Conservation (phyloP, 2,113 vertebrate genomes). For the Phocoena sinus region DNA sequence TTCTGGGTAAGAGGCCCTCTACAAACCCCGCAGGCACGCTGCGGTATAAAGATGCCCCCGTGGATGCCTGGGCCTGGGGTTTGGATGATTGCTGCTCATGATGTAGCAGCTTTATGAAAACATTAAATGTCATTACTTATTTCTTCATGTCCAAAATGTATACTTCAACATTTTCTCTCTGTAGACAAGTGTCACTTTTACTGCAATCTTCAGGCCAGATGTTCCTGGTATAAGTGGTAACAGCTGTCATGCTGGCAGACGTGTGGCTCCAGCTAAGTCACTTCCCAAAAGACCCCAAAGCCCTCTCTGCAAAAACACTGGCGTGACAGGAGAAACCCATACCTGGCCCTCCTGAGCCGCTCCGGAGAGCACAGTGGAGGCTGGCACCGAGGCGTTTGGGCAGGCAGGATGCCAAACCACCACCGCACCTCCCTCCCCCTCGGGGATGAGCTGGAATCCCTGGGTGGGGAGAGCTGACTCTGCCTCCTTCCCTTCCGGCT, state of each 20-base stretch:
- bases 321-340: conserved; percentile 52
- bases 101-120: conserved; percentile 68
- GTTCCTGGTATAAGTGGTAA: conserved; percentile 73
- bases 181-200: conserved; percentile 76
- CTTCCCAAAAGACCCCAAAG: conserved; percentile 50
- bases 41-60: neutral
- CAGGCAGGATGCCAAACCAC: neutral
- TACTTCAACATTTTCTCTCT: conserved; percentile 68
- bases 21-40: rapidly evolving
- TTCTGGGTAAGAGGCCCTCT: neutral
- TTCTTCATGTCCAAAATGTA: conserved; percentile 72
- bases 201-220: conserved; percentile 75
- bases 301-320: conserved; percentile 23
- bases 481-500: neutral
- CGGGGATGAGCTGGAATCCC: neutral
- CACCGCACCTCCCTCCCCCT: neutral
- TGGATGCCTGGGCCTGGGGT: neutral
- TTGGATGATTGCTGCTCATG: conserved; percentile 27
- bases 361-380: conserved; percentile 12
- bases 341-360: conserved; percentile 41
- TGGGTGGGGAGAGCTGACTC: neutral
- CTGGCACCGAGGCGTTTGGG: neutral
- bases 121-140: conserved; percentile 76
- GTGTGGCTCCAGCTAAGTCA: conserved; percentile 55
- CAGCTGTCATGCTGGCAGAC: conserved; percentile 71